phyloP scores from a whole-genome alignment of 2,797 vertebrate genomes.

The Lycodopsis pacificus region DNA sequence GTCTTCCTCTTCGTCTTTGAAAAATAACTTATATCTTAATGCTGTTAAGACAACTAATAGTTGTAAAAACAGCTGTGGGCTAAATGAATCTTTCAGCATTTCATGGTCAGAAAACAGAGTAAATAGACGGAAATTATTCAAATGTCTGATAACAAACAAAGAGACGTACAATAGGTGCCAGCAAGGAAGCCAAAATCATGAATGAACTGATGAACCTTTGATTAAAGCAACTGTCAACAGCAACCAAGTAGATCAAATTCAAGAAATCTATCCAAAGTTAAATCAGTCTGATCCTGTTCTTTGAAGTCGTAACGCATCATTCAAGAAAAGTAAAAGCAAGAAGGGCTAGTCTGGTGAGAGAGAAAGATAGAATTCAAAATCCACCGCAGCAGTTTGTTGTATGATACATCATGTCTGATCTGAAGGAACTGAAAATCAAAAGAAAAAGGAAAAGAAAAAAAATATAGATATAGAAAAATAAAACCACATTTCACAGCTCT shows the following conservation, averaged over 20 bases:
- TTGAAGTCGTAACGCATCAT: conserved; percentile 5
- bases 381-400: neutral
- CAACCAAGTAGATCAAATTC: neutral
- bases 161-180: neutral
- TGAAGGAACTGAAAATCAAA: conserved; percentile 19
- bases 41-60: neutral
- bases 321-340: conserved; percentile 8
- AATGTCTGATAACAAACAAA: neutral
- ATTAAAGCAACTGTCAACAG: neutral
- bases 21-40: neutral
- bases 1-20: neutral
- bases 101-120: neutral
- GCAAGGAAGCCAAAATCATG: conserved; percentile 4
- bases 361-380: conserved; percentile 2
- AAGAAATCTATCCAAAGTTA: neutral
- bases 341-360: conserved; percentile 2
- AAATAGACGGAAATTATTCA: neutral
- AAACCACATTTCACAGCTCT: conserved; percentile 47
- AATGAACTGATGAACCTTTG: conserved; percentile 14
- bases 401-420: conserved; percentile 11
- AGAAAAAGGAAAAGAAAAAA: conserved; percentile 14
- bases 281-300: neutral
- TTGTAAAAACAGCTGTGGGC: neutral
- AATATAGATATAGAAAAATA: conserved; percentile 21
- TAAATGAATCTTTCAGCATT: neutral